These are phyloP conservation scores for Drosophila macrospina DNA, from an alignment of 2,888 invertebrate genomes.

Conservation along the genomic window DNA sequence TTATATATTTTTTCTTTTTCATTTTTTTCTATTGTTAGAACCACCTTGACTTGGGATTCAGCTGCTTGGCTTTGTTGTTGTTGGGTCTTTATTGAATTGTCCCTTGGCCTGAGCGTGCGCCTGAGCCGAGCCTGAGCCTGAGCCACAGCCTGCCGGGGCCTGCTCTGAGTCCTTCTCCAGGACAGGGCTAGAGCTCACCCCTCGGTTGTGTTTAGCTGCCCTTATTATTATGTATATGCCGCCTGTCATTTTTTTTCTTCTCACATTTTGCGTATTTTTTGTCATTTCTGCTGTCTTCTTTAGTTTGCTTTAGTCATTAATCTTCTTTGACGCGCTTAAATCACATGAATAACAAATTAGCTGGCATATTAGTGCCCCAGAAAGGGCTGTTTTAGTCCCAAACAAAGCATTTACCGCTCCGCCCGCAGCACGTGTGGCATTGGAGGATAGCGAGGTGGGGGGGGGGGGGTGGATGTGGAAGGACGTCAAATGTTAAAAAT, in stretches of 20 bases:
- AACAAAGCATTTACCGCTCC: constrained; percentile 10
- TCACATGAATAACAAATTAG: constrained; percentile 84
- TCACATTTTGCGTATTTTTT: constrained; percentile 25
- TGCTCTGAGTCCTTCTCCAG: neutral
- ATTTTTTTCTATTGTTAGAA: constrained; percentile 13
- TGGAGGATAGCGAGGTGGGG: neutral
- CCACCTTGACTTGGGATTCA: constrained; percentile 37
- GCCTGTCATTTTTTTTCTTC: constrained; percentile 39
- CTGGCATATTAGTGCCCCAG: constrained; percentile 73
- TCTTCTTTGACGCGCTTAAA: constrained; percentile 83
- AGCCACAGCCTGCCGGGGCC: neutral
- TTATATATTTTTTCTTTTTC: neutral
- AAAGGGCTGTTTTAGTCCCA: constrained; percentile 41
- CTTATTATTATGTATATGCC: constrained; percentile 12
- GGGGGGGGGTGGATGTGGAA: neutral
- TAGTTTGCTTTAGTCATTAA: constrained; percentile 77
- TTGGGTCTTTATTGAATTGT: constrained; percentile 56
- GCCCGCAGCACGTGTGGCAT: neutral
- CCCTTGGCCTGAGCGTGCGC: constrained; percentile 23
- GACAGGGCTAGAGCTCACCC: neutral
- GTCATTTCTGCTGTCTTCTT: constrained; percentile 43
- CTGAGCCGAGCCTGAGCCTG: constrained; percentile 11
- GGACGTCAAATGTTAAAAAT: constrained; percentile 54
- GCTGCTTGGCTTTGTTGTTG: constrained; percentile 19
- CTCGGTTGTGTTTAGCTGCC: constrained; percentile 4